Evolutionary conservation across 2,888 invertebrate species (phyloP), one percentile per base, ranked within the genome.

Genomic region (Coelinius sp.): DNA sequence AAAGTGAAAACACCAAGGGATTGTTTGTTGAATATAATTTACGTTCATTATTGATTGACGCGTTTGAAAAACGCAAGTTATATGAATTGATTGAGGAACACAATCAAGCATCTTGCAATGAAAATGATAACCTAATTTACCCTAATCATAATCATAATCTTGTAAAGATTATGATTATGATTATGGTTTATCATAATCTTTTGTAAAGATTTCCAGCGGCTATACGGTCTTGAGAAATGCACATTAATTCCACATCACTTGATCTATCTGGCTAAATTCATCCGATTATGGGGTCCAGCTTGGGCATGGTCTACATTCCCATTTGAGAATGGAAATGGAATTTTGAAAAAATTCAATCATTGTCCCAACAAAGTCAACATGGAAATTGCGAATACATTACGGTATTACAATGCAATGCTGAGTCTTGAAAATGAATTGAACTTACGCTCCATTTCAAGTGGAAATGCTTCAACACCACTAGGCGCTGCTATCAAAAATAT

Each of bases 21-120:
- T 24, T 71, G 22, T 75, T 75, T 20, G 12, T 69, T 3, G 75
- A 75, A 53, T 75, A 71, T 53, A 38, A 71, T 69, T 25, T 75
- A 14, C 14, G 44, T 41, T 38, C 62, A 5, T 24, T 59, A 12
- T 35, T 73, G 35, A 75, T 17, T 25, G 53, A 71, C 53, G 68
- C 63, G 7, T 75, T 75, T 63, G 62, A 75, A 66, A 22, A 27
- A 6, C 38, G 63, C 8, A 67, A 70, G 56, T 52, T 74, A 1
- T 20, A 53, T 14, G 20, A 44, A 27, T 25, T 63, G 27, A 65
- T 70, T 17, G 46, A 67, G 2, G n/a, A 65, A n/a, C 71, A 70
- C 20, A 46, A 62, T n/a, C 22, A 46, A 41, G 24, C 6, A n/a
- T 14, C n/a, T n/a, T 44, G 5, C 14, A 44, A 71, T 46, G n/a